These are phyloP conservation scores for Cataglyphis cursor DNA, from an alignment of 2,888 invertebrate species.

Conservation along the genomic window DNA sequence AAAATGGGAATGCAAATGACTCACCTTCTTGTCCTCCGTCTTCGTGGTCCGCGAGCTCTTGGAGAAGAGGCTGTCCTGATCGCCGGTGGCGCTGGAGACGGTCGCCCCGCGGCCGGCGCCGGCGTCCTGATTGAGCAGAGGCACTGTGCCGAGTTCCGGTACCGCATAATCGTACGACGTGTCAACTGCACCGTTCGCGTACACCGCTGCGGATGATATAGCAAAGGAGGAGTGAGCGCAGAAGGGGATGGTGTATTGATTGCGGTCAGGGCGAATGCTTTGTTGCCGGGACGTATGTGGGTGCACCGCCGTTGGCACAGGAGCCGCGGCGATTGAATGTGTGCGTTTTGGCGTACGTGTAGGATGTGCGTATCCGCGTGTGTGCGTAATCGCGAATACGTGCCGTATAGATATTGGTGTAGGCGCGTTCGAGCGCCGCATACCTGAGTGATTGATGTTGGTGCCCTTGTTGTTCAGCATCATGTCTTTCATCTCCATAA, in stretches of 20 bases:
- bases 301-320: constrained; percentile 44
- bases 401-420: constrained; percentile 33
- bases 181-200: constrained; percentile 87
- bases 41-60: constrained; percentile 84
- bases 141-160: constrained; percentile 91
- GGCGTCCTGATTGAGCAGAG: constrained; percentile 88
- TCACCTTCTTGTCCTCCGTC: constrained; percentile 88
- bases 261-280: constrained; percentile 81
- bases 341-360: constrained; percentile 15
- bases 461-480: constrained; percentile 87
- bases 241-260: constrained; percentile 78
- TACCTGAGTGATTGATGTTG: constrained; percentile 85
- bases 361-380: constrained; percentile 23
- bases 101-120: constrained; percentile 84
- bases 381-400: constrained; percentile 42
- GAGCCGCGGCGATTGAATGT: constrained; percentile 47
- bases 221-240: constrained; percentile 74
- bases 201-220: constrained; percentile 82
- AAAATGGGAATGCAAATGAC: not conserved
- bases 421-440: constrained; percentile 59
- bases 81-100: constrained; percentile 86
- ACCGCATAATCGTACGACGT: constrained; percentile 93
- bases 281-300: constrained; percentile 70
- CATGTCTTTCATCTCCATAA: constrained; percentile 92
- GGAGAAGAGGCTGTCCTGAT: constrained; percentile 87